Conservation (phyloP, 64 coral and sea anemone species). For the Catalaphyllia jardinei region DNA sequence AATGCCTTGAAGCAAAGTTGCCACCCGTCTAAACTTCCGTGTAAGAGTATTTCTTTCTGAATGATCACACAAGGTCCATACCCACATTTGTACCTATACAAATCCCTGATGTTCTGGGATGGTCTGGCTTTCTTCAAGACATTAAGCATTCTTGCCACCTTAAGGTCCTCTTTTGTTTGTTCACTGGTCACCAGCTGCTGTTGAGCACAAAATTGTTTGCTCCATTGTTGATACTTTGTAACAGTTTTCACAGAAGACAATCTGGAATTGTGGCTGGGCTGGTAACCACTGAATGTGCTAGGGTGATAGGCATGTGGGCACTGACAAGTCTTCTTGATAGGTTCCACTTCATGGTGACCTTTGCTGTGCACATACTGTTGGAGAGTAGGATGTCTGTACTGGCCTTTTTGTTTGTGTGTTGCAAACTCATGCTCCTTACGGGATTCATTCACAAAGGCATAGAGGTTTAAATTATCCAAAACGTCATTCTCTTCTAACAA, state of each 20-base stretch:
- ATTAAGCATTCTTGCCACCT: constrained; percentile 57
- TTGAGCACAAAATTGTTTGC: neutral
- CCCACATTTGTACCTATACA: constrained; percentile 75
- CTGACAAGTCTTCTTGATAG: constrained; percentile 73
- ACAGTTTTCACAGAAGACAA: constrained; percentile 45
- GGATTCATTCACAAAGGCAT: too few relatives aligned
- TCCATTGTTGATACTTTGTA: constrained; percentile 33
- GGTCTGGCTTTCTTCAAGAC: constrained; percentile 62
- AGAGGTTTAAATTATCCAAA: too few relatives aligned
- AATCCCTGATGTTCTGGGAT: constrained; percentile 64
- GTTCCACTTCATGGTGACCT: constrained; percentile 54
- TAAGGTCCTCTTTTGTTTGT: constrained; percentile 38
- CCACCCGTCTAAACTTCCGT: neutral
- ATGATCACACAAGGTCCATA: constrained; percentile 67
- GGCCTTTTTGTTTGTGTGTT: constrained; percentile 33
- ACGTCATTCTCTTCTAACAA: too few relatives aligned
- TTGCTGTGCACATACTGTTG: constrained; percentile 58
- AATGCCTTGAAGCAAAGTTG: constrained; percentile 55
- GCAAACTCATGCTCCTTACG: constrained; percentile 62
- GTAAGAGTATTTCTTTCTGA: constrained; percentile 61
- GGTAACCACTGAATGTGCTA: constrained; percentile 62
- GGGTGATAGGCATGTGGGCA: constrained; percentile 74
- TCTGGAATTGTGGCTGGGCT: constrained; percentile 50
- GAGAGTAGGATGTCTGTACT: constrained; percentile 62
- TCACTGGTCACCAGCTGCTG: neutral